phyloP scores from a whole-genome alignment of 1,140 invertebrate species.

The Tribolium castaneum region DNA sequence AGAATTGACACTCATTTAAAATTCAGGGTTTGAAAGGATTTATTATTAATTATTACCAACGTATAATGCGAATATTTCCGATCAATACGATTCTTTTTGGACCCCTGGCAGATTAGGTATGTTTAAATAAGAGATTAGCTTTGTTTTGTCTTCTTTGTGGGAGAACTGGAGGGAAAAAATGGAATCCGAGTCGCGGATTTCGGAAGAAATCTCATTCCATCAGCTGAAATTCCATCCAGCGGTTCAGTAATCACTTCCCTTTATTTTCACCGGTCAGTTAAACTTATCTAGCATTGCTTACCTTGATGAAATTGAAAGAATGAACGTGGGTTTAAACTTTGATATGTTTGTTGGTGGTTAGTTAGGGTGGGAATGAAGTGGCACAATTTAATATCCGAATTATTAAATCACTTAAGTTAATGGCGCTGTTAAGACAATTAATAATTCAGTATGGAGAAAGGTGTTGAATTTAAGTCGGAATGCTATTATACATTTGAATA shows the following conservation, averaged over 20 bases:
- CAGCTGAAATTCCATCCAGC: conserved; percentile 2
- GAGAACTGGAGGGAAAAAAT: neutral
- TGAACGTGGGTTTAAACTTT: conserved; percentile 15
- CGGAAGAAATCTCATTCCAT: neutral
- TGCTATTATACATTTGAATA: conserved; percentile 29
- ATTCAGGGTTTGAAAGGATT: neutral
- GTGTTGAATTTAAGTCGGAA: conserved; percentile 34
- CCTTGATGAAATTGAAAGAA: conserved; percentile 24
- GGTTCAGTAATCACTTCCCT: conserved; percentile 1
- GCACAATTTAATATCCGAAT: neutral
- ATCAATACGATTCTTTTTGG: neutral
- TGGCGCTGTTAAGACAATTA: neutral
- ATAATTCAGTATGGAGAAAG: conserved; percentile 6
- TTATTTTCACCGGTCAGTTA: conserved; percentile 17
- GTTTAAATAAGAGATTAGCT: conserved; percentile 11
- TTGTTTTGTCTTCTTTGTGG: conserved; percentile 4
- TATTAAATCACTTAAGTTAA: conserved; percentile 6
- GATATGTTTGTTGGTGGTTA: neutral
- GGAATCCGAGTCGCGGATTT: neutral
- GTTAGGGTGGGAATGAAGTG: neutral
- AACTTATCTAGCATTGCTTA: conserved; percentile 20
- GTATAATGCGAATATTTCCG: neutral
- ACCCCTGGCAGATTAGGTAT: neutral
- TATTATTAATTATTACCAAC: neutral
- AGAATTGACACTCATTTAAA: neutral